Evolutionary conservation across 2,888 invertebrate species (phyloP), one percentile per base, ranked within the genome.

Genomic region (Caenorhabditis angaria): DNA sequence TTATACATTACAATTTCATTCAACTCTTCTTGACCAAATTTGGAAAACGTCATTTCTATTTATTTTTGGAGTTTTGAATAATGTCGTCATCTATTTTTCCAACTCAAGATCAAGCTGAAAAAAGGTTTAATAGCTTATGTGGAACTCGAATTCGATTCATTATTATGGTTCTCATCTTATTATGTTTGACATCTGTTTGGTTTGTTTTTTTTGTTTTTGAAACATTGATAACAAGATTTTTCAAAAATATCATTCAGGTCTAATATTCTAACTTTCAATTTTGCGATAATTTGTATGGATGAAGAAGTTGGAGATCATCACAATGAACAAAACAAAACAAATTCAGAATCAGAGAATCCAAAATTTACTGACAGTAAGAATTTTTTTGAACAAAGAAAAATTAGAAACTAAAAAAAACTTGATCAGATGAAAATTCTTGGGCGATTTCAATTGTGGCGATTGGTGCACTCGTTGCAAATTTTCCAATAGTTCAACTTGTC

Each of bases 261-360:
- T n/a, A 86, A 87, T 72, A 86, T 86, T 62, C 76, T 86, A 14
- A 66, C 83, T 35, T 83, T 86, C 78, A 87, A 86, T 69, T 85
- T 86, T 61, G 86, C 85, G 22, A 71, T 85, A n/a, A 82, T 86
- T 61, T 86, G 86, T 63, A 80, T 85, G 78, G 71, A 67, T 22
- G 78, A 76, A 22, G 70, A 70, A 25, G 72, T 61, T 12, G 58
- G 62, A 22, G 50, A 32, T 8, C 32, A 32, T 32, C 32, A 32
- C 18, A 14, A 14, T 18, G 14, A 51, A 61, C 22, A 8, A 28
- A 29, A 18, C 24, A 57, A 58, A 47, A 41, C 41, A 14, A 6
- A 29, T 18, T 41, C 54, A 22, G 53, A 53, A 8, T 10, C 53
- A 24, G 24, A 57, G 3, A 18, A 14, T 14, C 51, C 24, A 22